Base-by-base conservation (phyloP, 2,113 vertebrate genomes). In the Melozone crissalis region DNA sequence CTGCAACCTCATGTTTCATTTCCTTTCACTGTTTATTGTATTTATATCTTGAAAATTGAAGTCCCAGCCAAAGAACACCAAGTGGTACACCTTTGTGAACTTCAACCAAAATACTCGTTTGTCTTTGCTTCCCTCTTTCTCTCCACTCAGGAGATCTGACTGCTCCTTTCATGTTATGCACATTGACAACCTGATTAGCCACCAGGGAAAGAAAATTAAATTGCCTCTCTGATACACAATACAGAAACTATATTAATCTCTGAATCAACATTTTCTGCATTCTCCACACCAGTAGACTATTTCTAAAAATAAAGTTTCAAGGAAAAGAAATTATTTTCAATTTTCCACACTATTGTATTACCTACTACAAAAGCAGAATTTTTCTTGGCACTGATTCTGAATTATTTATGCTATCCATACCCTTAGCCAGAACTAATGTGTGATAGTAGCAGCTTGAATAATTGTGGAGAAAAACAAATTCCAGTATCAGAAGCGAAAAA, bases 271-370 rank as follows among this genome's bases (percentile, higher is more conserved):
- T 76, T 41, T 57, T 76, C 44, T 68, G 13, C 52, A 75, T 76
- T 72, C 17, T 75, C 23, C 54, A 58, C 13, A 44, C 4, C n/a
- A 73, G 47, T 35, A 37, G 4, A 21, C 9, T 57, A 57, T 57
- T 79, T 92, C 58, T 76, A 79, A 80, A 94, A 94, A 80, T 65
- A 86, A 52, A 17, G 65, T 84, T 87, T 93, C 33, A 82, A 73
- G 30, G 57, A 87, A 75, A 73, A 68, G 0, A 63, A 79, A 59
- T 83, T n/a, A 68, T 88, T 92, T 93, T 68, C 33, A 33, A 51
- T 72, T 90, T 65, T 85, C 13, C 11, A 47, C 24, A 33, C 19
- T 71, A 65, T 28, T 80, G 6, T 69, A 73, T 30, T 59, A 74
- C 26, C 5, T 62, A 37, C 35, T 75, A n/a, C 51, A 78, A 82